These are phyloP conservation scores for Delia radicum DNA, from an alignment of 1,140 invertebrate species.

Conservation along the genomic window DNA sequence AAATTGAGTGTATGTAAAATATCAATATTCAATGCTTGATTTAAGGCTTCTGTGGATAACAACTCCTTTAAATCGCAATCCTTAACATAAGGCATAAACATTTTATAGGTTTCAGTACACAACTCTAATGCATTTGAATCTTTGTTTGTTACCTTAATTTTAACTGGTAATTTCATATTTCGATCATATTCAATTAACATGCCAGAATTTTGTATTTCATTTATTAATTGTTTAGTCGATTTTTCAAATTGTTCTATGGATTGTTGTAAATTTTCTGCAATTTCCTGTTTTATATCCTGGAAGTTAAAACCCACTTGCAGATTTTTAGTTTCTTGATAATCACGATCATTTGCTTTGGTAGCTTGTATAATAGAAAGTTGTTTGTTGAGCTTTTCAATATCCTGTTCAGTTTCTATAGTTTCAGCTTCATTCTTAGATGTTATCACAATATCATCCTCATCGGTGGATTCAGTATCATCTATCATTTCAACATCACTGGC, in stretches of 20 bases:
- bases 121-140: not conserved
- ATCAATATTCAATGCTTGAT: slow-evolving; percentile 27
- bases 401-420: slow-evolving; percentile 67
- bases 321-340: slow-evolving; percentile 52
- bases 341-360: slow-evolving; percentile 52
- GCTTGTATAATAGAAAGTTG: slow-evolving; percentile 54
- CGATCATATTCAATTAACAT: slow-evolving; percentile 45
- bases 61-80: slow-evolving; percentile 19
- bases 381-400: slow-evolving; percentile 51
- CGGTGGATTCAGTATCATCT: slow-evolving; percentile 33
- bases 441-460: slow-evolving; percentile 67
- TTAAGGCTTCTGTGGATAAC: not conserved
- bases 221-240: slow-evolving; percentile 46
- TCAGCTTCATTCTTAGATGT: slow-evolving; percentile 81
- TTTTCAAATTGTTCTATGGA: slow-evolving; percentile 39
- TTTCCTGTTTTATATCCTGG: slow-evolving; percentile 25
- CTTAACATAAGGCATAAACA: slow-evolving; percentile 39
- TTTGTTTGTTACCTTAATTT: not conserved
- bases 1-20: slow-evolving; percentile 38
- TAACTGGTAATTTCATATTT: slow-evolving; percentile 35
- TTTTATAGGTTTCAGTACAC: slow-evolving; percentile 30
- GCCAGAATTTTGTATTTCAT: slow-evolving; percentile 44
- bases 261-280: not conserved
- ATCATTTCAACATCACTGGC: slow-evolving; percentile 35
- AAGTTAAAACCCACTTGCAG: slow-evolving; percentile 49